Percentiles rank a stretch among this genome's conserved stretches.
Conservation (phyloP, 2,888 invertebrate genomes). For the Phrixothrix hirtus region DNA sequence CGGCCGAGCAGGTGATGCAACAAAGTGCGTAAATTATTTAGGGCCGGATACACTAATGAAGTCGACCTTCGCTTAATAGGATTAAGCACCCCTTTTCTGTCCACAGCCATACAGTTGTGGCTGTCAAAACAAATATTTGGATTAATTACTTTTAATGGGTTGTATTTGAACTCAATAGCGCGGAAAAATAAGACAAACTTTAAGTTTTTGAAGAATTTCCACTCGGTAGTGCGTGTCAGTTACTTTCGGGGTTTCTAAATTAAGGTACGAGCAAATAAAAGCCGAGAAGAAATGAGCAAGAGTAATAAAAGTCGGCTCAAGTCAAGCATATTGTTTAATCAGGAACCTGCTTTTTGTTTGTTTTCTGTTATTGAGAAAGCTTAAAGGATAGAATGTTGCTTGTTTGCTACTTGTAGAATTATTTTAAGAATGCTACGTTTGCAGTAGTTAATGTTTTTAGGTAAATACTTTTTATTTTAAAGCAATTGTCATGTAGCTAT, state of each 20-base stretch:
- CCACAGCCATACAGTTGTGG: conserved; percentile 6
- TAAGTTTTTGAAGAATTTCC: background rate
- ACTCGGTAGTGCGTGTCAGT: conserved; percentile 1
- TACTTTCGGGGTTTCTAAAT: conserved; percentile 19
- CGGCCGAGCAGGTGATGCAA: conserved; percentile 36
- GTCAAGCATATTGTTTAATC: conserved; percentile 30
- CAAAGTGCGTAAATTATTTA: conserved; percentile 49
- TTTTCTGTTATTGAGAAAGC: conserved; percentile 27
- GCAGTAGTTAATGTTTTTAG: background rate
- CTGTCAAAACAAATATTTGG: conserved; percentile 14
- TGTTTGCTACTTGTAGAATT: conserved; percentile 12
- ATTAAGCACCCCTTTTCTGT: conserved; percentile 34
- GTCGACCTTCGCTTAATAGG: conserved; percentile 45
- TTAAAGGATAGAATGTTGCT: conserved; percentile 19
- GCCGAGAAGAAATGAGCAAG: conserved; percentile 25
- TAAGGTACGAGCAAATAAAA: conserved; percentile 24
- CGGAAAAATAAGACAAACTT: background rate
- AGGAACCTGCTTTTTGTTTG: conserved; percentile 27
- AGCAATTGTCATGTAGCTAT: too few species aligned
- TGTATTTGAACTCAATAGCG: background rate
- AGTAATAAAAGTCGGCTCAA: conserved; percentile 28
- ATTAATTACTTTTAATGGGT: conserved; percentile 7
- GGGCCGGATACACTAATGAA: conserved; percentile 47
- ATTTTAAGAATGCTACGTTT: background rate
- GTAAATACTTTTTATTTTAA: conserved; percentile 4